Conservation (phyloP, 1,140 invertebrate species). For the Drosophila kanapiae region DNA sequence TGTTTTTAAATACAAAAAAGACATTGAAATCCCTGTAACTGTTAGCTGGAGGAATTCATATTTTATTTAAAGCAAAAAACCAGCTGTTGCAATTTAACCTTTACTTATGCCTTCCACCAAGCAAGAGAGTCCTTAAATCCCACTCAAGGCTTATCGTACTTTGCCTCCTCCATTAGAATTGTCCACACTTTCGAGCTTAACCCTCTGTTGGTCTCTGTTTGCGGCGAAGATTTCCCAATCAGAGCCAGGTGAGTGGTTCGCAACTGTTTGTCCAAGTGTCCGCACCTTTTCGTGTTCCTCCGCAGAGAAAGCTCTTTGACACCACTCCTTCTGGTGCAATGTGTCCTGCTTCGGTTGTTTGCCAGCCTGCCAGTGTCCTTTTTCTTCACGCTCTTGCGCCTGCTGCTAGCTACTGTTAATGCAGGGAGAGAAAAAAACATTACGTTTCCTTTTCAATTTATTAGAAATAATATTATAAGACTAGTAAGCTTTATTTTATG, state of each 20-base stretch:
- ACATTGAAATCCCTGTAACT: too few relatives aligned
- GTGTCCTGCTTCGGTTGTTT: constrained; percentile 41
- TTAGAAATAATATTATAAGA: neutral
- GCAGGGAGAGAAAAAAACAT: neutral
- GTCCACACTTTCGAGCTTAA: constrained; percentile 18
- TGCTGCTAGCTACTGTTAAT: constrained; percentile 2
- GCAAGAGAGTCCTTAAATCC: neutral
- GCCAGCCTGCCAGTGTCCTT: constrained; percentile 30
- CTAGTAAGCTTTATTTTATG: neutral
- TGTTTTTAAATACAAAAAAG: too few relatives aligned
- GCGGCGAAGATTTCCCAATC: constrained; percentile 41
- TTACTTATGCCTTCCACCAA: neutral
- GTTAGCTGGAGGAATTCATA: neutral
- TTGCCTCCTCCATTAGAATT: constrained; percentile 22
- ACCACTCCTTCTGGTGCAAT: constrained; percentile 11
- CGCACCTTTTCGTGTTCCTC: constrained; percentile 36
- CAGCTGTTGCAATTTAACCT: constrained; percentile 3
- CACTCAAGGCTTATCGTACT: constrained; percentile 5
- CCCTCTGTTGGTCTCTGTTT: constrained; percentile 24
- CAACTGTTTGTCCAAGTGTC: constrained; percentile 23
- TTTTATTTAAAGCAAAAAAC: neutral
- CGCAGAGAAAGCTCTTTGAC: constrained; percentile 10
- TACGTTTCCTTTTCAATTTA: neutral
- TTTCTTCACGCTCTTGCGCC: constrained; percentile 24
- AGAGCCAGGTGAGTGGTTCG: constrained; percentile 34